Evolutionary conservation across 2,797 vertebrate species (phyloP).

Genomic region (Lutjanus campechanus): DNA sequence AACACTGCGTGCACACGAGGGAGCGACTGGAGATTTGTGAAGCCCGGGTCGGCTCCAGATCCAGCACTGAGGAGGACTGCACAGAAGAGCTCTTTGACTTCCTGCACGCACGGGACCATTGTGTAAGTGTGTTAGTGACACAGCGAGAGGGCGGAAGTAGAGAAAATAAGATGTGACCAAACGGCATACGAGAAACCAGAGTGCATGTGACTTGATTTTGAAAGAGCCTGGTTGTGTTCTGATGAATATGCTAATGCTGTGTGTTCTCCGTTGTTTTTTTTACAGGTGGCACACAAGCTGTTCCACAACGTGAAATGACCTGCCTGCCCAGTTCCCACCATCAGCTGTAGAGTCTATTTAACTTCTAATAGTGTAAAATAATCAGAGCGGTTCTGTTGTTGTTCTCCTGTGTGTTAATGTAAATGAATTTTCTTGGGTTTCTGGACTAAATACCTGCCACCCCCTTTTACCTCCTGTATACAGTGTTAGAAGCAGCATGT

Average conservation of each 20-base stretch:
- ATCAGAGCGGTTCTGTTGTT: conserved; percentile 13
- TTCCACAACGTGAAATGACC: conserved; percentile 83
- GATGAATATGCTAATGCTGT: conserved; percentile 7
- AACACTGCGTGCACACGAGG: conserved; percentile 88
- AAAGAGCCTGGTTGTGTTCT: neutral
- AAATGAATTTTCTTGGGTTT: conserved; percentile 39
- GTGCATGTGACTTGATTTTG: no score
- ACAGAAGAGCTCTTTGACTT: conserved; percentile 96
- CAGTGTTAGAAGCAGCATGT: conserved; percentile 14
- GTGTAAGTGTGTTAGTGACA: conserved; percentile 83
- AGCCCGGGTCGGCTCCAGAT: conserved; percentile 86
- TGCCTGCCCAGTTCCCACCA: conserved; percentile 3
- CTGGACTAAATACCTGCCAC: conserved; percentile 1
- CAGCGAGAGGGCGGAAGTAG: neutral
- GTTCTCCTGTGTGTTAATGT: conserved; percentile 55
- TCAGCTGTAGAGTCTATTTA: conserved; percentile 51
- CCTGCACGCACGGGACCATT: conserved; percentile 94
- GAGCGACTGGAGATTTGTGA: conserved; percentile 89
- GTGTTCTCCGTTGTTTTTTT: conserved; percentile 35
- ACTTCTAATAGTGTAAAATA: conserved; percentile 48
- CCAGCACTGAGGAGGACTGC: conserved; percentile 89
- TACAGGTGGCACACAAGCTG: conserved; percentile 82
- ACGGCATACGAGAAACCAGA: neutral
- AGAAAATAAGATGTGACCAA: neutral
- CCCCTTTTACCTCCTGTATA: neutral